A percentile compares a stretch with the other conserved stretches of the same genome.
Evolutionary conservation across 92 coral and sea anemone genomes (phyloP).

Genomic region (Epizoanthus illoricatus): DNA sequence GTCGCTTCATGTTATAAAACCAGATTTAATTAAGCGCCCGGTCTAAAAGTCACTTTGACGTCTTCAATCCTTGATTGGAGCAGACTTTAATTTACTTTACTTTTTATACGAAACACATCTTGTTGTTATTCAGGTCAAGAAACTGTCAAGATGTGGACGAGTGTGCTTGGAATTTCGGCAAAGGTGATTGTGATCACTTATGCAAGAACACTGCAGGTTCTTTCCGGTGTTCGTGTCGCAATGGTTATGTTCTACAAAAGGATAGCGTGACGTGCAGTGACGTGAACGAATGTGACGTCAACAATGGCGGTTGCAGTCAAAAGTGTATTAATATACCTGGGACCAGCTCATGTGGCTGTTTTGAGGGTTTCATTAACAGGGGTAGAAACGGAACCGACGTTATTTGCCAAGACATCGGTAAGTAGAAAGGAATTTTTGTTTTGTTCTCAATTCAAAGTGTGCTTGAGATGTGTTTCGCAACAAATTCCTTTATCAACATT

Average conservation of each 20-base stretch:
- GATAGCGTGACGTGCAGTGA: slow-evolving; percentile 84
- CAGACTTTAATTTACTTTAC: no score
- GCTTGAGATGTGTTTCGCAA: not conserved
- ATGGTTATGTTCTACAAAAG: slow-evolving; percentile 64
- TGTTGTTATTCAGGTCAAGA: slow-evolving; percentile 56
- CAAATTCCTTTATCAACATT: no score
- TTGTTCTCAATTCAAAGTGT: not conserved
- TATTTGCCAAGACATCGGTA: slow-evolving; percentile 89
- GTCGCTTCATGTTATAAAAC: no score
- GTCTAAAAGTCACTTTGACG: no score
- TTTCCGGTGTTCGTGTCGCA: slow-evolving; percentile 88
- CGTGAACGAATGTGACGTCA: slow-evolving; percentile 69
- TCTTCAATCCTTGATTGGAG: no score
- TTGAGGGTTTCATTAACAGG: slow-evolving; percentile 72
- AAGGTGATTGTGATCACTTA: slow-evolving; percentile 90
- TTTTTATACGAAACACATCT: not conserved
- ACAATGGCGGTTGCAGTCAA: slow-evolving; percentile 87
- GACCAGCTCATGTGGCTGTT: slow-evolving; percentile 71
- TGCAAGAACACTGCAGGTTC: slow-evolving; percentile 89
- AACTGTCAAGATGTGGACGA: slow-evolving; percentile 88
- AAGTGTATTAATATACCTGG: slow-evolving; percentile 81
- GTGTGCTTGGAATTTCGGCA: slow-evolving; percentile 84
- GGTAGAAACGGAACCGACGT: slow-evolving; percentile 83
- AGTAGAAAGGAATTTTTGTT: slow-evolving; percentile 6
- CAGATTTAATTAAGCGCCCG: no score